phyloP scores from a whole-genome alignment of 2,888 invertebrate species.

The Eupithecia centaureata region DNA sequence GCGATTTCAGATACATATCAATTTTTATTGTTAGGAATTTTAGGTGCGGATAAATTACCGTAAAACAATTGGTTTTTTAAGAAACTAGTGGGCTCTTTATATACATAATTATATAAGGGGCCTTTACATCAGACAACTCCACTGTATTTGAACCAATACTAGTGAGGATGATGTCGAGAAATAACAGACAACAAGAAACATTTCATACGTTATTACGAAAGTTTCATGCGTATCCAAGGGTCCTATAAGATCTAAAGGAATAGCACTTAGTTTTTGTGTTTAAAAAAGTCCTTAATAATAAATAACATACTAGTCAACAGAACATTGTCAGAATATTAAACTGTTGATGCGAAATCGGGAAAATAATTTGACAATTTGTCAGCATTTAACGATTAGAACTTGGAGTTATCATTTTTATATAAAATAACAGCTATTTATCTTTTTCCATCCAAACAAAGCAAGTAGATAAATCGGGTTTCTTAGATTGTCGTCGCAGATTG shows the following conservation, averaged over 20 bases:
- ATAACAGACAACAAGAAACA: not conserved
- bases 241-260: too few relatives aligned
- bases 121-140: not conserved
- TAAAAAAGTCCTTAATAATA: not conserved
- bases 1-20: constrained; percentile 12
- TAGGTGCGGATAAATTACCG: not conserved
- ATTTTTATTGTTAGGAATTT: not conserved
- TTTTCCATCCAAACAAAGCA: not conserved
- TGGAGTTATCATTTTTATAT: too few relatives aligned
- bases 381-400: too few relatives aligned
- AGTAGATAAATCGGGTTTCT: not conserved
- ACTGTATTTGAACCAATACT: too few relatives aligned
- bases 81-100: not conserved
- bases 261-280: too few relatives aligned
- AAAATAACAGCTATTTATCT: not conserved
- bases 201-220: too few relatives aligned
- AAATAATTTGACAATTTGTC: not conserved
- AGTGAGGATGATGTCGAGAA: not conserved
- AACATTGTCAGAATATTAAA: not conserved
- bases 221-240: too few relatives aligned
- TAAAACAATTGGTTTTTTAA: not conserved
- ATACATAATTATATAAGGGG: too few relatives aligned
- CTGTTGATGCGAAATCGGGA: not conserved
- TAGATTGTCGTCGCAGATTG: not conserved
- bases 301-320: not conserved